Evolutionary conservation across 2,113 vertebrate genomes (phyloP).

Genomic region (Saccopteryx bilineata): DNA sequence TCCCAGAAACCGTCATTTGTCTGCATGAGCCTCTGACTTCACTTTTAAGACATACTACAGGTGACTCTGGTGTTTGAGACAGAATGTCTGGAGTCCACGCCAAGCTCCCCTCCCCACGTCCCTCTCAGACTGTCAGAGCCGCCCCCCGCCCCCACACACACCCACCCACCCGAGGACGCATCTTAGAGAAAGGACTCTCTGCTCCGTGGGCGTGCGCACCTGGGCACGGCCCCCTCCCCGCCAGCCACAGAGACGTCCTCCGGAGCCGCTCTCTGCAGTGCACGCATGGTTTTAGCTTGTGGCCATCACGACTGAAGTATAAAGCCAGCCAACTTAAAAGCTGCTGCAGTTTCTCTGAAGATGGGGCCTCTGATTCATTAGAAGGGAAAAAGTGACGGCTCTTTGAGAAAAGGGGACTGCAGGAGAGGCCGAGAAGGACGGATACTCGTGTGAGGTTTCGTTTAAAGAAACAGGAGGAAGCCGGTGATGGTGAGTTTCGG

Average conservation of each 20-base stretch:
- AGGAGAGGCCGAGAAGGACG: slow-evolving; percentile 39
- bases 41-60: not conserved
- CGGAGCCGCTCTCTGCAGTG: slow-evolving; percentile 54
- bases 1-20: not conserved
- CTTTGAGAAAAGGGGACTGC: not conserved
- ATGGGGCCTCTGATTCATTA: slow-evolving; percentile 29
- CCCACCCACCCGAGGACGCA: not conserved
- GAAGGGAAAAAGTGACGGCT: slow-evolving; percentile 15
- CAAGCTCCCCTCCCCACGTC: not conserved
- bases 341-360: slow-evolving; percentile 60
- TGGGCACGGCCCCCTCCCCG: not conserved
- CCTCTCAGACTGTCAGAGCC: not conserved
- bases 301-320: slow-evolving; percentile 51
- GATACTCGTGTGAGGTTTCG: not conserved
- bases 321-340: slow-evolving; percentile 57
- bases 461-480: slow-evolving; percentile 37
- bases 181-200: slow-evolving; percentile 5
- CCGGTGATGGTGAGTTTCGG: not conserved
- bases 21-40: not conserved
- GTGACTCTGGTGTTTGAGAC: not conserved
- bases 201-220: no score
- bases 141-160: no score
- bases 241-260: slow-evolving; percentile 25
- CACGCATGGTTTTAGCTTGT: not conserved
- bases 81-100: not conserved